Base-by-base conservation (phyloP, 2,113 vertebrate genomes). In the Nibea coibor region DNA sequence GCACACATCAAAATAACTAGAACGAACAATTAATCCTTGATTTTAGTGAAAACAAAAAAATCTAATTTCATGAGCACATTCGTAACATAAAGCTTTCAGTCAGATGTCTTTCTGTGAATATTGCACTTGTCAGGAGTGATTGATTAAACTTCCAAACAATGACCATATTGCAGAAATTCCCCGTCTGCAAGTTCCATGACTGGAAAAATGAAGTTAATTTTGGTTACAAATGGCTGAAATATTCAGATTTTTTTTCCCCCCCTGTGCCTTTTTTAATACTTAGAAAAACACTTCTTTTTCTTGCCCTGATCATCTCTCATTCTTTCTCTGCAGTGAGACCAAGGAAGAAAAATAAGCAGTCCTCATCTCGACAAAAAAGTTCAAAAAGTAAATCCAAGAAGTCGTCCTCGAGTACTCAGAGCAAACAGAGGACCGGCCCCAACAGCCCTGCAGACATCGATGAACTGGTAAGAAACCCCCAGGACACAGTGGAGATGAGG, bases 371-470 rank as follows among this genome's bases (percentile, higher is more conserved):
- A 68, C 75, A 87, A 3, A 28, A 95, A 94, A 86, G 91, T 31
- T 94, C 95, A 16, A 95, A 96, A 93, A 88, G 79, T 48, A 90
- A 91, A 51, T 31, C 91, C 50, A 97, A 97, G 93, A 98, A 97
- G 90, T 88, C 83, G 57, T 75, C 66, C 0, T 85, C 94, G 1
- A 82, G 94, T 26, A 56, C 75, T 58, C 94, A 92, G 65, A 92
- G 92, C 71, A 96, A 87, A 80, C 93, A 94, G 54, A 96, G 88
- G 89, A 72, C 81, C 0, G 81, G 92, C 14, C 92, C 95, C 72
- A 95, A 89, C 90, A 96, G 95, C 4, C 95, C 95, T 0, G 92
- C 95, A 4, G 97, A 99, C 93, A 97, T 99, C 0, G 98, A 99
- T 0, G 98, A 99, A 84, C 94, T 99, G 96, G 98, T 99, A 93